Evolutionary conservation across 2,888 invertebrate species (phyloP).

Genomic region (Lasioglossum villosulum): DNA sequence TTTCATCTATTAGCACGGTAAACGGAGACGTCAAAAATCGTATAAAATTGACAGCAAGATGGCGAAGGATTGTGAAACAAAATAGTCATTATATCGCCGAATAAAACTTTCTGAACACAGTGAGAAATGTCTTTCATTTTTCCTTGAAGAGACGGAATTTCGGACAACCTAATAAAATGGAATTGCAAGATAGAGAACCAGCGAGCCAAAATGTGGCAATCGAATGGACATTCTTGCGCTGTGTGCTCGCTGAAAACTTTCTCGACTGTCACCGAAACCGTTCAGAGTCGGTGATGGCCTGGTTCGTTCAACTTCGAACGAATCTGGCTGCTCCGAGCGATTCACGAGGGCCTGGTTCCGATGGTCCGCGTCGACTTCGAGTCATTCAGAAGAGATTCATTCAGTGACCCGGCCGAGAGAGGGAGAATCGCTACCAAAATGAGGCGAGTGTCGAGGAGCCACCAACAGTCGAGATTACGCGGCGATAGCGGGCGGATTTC

Average conservation of each 20-base stretch:
- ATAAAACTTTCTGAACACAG: too few species aligned
- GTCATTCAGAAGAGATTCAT: conserved; percentile 7
- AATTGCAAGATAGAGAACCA: background rate
- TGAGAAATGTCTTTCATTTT: too few species aligned
- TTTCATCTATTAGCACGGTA: too few species aligned
- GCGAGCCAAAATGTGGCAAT: background rate
- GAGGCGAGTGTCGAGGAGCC: conserved; percentile 11
- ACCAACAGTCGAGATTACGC: conserved; percentile 1
- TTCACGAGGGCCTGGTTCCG: background rate
- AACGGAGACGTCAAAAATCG: too few species aligned
- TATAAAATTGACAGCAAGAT: too few species aligned
- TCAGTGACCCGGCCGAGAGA: background rate
- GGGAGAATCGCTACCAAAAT: conserved; percentile 13
- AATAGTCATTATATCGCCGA: too few species aligned
- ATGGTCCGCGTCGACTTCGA: background rate
- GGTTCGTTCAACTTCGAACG: conserved; percentile 4
- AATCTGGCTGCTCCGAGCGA: background rate
- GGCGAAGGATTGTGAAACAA: too few species aligned
- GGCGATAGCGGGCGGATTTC: background rate
- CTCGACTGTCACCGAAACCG: background rate
- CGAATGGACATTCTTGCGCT: background rate
- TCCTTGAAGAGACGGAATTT: too few species aligned
- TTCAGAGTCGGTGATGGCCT: background rate
- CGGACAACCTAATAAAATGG: background rate
- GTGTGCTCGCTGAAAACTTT: background rate